Evolutionary conservation across 2,888 invertebrate genomes (phyloP), one percentile per base, ranked within the genome.

Genomic region (Leucozona laternaria): DNA sequence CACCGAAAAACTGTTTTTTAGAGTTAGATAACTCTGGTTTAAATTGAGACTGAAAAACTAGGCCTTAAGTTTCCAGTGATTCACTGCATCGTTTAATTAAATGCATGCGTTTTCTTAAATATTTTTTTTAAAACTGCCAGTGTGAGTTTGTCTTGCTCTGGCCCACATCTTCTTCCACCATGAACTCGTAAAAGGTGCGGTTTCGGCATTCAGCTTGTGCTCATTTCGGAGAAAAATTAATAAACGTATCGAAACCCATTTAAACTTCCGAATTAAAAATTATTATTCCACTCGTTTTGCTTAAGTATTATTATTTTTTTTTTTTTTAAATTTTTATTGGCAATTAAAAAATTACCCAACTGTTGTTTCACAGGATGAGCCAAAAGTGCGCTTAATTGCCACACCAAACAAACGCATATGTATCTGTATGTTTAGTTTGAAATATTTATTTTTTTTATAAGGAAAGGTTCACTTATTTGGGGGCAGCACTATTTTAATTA

Each of bases 311-410:
- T 45, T 11, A 17, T 48, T 0, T n/a, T 53, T 40, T 50, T 60
- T 45, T 20, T 55, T 60, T 17, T 31, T 60, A 58, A 58, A 40
- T 22, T 79, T 76, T 79, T 58, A 84, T 79, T 79, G 43, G 71
- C 79, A 77, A 85, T 77, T 78, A 77, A 73, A 78, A 85, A 81
- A 85, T 78, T 81, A 78, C 81, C 77, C 85, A 85, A 85, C 76
- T 76, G 53, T 22, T 68, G 50, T 40, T 48, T 20, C 70, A 48
- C 64, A 77, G 70, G 68, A 73, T 68, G 77, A 62, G 40, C 55
- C 48, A 79, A 57, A 57, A 64, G 73, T 73, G 55, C 62, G 72
- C 85, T 77, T 84, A 77, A 85, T 86, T 81, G 70, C 82, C 75
- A 58, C 37, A 28, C 10, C 31, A 22, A 31, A 40, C 8, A 20